Evolutionary conservation across 2,797 vertebrate species (phyloP).

Genomic region (Masticophis lateralis): DNA sequence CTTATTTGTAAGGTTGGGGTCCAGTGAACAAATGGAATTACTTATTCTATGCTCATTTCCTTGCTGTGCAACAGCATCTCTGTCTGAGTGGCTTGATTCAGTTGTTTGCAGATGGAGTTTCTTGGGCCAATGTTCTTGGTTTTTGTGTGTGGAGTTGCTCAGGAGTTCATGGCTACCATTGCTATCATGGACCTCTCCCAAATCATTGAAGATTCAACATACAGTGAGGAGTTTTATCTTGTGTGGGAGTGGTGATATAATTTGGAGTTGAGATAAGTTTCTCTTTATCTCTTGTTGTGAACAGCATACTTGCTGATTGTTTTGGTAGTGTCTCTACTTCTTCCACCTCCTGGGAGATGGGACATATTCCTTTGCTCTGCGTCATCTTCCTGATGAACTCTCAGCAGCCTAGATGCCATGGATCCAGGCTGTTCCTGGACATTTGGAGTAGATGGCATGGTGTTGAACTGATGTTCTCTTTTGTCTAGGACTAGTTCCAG

Average conservation of each 20-base stretch:
- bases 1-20: neutral
- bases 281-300: neutral
- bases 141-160: neutral
- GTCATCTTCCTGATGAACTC: neutral
- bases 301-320: neutral
- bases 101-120: neutral
- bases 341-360: neutral
- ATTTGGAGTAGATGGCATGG: neutral
- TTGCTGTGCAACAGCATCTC: neutral
- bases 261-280: neutral
- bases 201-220: neutral
- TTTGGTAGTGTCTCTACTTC: neutral
- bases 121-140: neutral
- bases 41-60: neutral
- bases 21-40: neutral
- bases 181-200: neutral
- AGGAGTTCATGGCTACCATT: neutral
- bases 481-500: neutral
- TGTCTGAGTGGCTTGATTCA: neutral
- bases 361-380: neutral
- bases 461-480: neutral
- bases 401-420: neutral
- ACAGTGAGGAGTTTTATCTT: neutral
- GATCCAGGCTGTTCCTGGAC: neutral
- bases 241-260: neutral